phyloP scores from a whole-genome alignment of 1,140 invertebrate genomes.

The Caenorhabditis brenneri region DNA sequence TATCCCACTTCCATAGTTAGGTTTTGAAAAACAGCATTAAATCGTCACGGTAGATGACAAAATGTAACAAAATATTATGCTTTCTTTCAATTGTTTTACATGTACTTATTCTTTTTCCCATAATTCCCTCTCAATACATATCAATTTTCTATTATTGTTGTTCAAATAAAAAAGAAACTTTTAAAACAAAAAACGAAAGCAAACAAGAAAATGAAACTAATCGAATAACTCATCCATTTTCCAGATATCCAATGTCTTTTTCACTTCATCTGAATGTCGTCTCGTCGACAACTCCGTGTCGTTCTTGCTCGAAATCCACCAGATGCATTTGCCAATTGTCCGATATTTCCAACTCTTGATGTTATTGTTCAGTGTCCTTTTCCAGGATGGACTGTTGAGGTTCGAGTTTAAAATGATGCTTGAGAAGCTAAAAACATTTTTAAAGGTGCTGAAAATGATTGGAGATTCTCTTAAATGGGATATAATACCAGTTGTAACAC shows the following conservation, averaged over 20 bases:
- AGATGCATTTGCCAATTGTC: constrained; percentile 47
- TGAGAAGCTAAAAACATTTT: not conserved
- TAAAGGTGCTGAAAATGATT: constrained; percentile 44
- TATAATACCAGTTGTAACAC: constrained; percentile 16
- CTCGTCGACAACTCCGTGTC: constrained; percentile 35
- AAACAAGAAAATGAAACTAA: not conserved
- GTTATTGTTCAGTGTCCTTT: constrained; percentile 34
- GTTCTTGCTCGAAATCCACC: constrained; percentile 48
- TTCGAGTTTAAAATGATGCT: not conserved
- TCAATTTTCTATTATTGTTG: not conserved
- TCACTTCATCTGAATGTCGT: not conserved
- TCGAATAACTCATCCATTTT: not conserved
- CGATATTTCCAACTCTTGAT: constrained; percentile 35
- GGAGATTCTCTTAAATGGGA: constrained; percentile 22
- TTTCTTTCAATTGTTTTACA: not conserved
- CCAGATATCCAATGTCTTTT: not conserved
- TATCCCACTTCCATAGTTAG: too few species aligned
- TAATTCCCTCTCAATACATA: not conserved
- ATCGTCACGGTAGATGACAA: too few species aligned
- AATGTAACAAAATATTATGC: too few species aligned
- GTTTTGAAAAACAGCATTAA: too few species aligned
- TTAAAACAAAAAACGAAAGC: not conserved
- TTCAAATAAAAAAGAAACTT: not conserved
- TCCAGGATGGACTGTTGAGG: constrained; percentile 49
- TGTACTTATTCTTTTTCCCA: not conserved